Evolutionary conservation across 2,113 vertebrate species (phyloP).

Genomic region (Chloropsis cyanopogon): DNA sequence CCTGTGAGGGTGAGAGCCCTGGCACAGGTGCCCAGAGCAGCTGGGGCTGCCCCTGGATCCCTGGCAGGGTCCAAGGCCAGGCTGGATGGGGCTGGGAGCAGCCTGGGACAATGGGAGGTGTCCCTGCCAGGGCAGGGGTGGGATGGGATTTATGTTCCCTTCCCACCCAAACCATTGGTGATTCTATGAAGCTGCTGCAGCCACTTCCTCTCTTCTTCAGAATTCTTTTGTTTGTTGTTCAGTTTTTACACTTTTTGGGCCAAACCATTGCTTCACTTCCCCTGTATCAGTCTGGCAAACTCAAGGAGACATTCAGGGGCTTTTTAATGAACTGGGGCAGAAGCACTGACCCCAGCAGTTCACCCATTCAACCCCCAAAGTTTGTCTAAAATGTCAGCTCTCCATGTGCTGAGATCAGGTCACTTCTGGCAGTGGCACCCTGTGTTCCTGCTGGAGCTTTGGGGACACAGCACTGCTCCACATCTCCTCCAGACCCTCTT

Average conservation of each 20-base stretch:
- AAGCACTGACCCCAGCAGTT: background rate
- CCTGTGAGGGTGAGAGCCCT: background rate
- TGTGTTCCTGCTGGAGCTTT: too few species aligned
- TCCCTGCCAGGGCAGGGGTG: background rate
- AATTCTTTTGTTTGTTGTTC: background rate
- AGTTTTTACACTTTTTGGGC: background rate
- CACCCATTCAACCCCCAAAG: background rate
- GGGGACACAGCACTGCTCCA: background rate
- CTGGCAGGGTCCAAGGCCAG: background rate
- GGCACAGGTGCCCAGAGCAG: background rate
- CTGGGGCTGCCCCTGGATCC: background rate
- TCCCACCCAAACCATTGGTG: background rate
- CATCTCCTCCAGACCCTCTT: background rate
- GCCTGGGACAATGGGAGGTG: accelerated
- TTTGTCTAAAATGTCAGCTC: background rate
- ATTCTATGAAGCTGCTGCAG: background rate
- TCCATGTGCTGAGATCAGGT: background rate
- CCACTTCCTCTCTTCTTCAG: background rate
- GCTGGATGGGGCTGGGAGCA: background rate
- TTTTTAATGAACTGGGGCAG: background rate
- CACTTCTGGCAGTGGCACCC: too few species aligned
- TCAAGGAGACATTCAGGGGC: background rate
- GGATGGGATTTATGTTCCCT: background rate
- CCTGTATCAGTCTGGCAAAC: background rate
- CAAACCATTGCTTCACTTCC: background rate